Percentiles rank a stretch among this genome's conserved stretches.
Conservation (phyloP, 1,140 invertebrate genomes). For the Leptinotarsa undecemlineata region DNA sequence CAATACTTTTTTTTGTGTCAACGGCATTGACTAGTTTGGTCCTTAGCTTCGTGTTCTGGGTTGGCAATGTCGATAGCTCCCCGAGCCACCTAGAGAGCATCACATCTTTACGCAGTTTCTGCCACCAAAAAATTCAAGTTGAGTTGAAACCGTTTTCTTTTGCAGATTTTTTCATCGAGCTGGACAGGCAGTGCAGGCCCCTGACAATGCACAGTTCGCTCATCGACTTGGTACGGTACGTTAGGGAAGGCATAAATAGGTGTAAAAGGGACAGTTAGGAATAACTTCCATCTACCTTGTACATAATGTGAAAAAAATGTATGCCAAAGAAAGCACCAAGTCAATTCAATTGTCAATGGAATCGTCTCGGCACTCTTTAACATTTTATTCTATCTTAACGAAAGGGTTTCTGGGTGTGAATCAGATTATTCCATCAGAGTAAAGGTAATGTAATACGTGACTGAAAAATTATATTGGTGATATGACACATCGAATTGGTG, state of each 20-base stretch:
- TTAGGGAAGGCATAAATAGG: constrained; percentile 67
- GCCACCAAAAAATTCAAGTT: too few species aligned
- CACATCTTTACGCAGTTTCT: too few species aligned
- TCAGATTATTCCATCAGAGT: background rate
- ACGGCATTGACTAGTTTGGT: too few species aligned
- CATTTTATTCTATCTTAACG: constrained; percentile 2
- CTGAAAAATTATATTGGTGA: background rate
- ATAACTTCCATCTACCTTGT: constrained; percentile 23
- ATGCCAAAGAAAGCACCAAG: constrained; percentile 52
- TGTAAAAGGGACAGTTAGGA: constrained; percentile 52
- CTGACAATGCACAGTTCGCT: constrained; percentile 76
- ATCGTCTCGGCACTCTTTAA: constrained; percentile 13
- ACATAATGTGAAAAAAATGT: constrained; percentile 31
- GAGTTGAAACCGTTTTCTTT: constrained; percentile 33
- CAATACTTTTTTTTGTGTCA: too few species aligned
- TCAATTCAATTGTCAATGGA: constrained; percentile 51
- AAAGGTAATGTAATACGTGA: background rate
- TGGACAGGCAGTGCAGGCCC: constrained; percentile 74
- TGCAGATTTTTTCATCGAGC: constrained; percentile 78
- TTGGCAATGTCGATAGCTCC: too few species aligned
- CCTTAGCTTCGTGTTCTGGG: too few species aligned
- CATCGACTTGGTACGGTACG: constrained; percentile 75
- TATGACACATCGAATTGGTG: too few species aligned
- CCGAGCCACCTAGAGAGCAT: too few species aligned
- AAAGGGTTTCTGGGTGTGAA: background rate